Base-by-base conservation (phyloP, 92 coral and sea anemone genomes). In the Parazoanthus darwini region DNA sequence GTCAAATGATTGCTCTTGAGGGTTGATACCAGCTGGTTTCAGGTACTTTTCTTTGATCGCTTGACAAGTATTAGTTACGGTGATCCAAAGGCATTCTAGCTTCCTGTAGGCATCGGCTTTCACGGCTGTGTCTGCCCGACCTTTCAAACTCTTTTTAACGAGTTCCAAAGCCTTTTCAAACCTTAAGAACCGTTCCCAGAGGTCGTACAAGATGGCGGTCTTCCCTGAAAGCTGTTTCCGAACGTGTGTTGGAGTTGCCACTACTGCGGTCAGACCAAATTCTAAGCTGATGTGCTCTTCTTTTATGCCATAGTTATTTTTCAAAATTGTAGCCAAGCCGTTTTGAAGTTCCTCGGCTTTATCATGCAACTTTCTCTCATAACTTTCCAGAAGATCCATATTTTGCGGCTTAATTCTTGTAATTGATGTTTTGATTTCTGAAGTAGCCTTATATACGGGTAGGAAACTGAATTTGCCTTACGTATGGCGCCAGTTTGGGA, bases 101-200 rank as follows among this genome's bases (percentile, higher is more conserved):
- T 66, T 82, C 22, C 8, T 50, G 33, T 16, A 38, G 42, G 35
- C 48, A 5, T 39, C 77, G 11, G 7, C 86, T 7, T 18, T 65
- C 35, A 65, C 35, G 72, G 4, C 16, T 59, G 36, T 39, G 54
- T 43, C 74, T 44, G n/a, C 75, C 58, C 3, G 35, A n/a, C 22
- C 35, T 38, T 44, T 38, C 23, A 82, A 65, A 35, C 76, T 82
- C 56, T 13, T 66, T 44, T 82, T 82, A 15, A 66, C 51, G 36
- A 82, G 65, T 82, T 82, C 33, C 74, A 82, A 25, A 65, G 86
- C 86, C 39, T 65, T 46, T 37, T 38, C 10, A 44, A 82, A 66
- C 75, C 86, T 66, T 23, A 36, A 20, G 54, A 82, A 82, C 35
- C 76, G 72, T 63, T 82, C 54, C 58, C 74, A 82, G 38, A 82